Percentiles rank a stretch among this genome's conserved stretches.
These are phyloP conservation scores for Carassius auratus DNA, from an alignment of 2,113 vertebrate genomes.

Conservation along the genomic window DNA sequence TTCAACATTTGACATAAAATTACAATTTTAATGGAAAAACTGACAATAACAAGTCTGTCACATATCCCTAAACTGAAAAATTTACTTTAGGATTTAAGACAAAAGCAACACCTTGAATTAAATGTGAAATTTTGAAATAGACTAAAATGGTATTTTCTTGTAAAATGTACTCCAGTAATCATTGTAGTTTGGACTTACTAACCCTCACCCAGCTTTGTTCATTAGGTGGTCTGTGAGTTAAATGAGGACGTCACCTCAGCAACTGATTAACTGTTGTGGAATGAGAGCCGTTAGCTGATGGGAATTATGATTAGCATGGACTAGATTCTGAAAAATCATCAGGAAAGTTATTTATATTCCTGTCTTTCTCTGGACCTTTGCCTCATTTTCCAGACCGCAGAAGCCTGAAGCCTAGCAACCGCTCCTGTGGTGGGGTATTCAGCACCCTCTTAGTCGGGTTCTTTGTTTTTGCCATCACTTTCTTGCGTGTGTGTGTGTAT, in stretches of 20 bases:
- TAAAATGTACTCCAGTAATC: too few relatives aligned
- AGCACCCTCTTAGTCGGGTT: slow-evolving; percentile 13
- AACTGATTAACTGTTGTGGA: not conserved
- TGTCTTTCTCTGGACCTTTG: not conserved
- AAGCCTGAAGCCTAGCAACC: slow-evolving; percentile 29
- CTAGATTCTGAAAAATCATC: slow-evolving; percentile 31
- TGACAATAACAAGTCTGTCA: too few relatives aligned
- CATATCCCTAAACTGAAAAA: too few relatives aligned
- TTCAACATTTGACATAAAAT: too few relatives aligned
- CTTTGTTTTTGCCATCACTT: slow-evolving; percentile 33
- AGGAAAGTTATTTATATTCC: slow-evolving; percentile 36
- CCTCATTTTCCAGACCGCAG: slow-evolving; percentile 16
- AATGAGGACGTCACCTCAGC: not conserved
- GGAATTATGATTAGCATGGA: not conserved
- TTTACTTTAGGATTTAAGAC: too few relatives aligned
- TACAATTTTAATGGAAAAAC: too few relatives aligned
- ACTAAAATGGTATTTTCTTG: not conserved
- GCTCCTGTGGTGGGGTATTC: slow-evolving; percentile 32
- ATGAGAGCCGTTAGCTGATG: not conserved
- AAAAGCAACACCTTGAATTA: too few relatives aligned
- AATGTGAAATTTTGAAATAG: too few relatives aligned
- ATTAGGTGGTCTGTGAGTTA: not conserved
- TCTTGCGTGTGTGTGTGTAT: slow-evolving; percentile 6
- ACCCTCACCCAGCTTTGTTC: not conserved
- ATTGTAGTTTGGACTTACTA: not conserved